Conservation (phyloP, 2,797 vertebrate genomes). For the Sibirionetta formosa region DNA sequence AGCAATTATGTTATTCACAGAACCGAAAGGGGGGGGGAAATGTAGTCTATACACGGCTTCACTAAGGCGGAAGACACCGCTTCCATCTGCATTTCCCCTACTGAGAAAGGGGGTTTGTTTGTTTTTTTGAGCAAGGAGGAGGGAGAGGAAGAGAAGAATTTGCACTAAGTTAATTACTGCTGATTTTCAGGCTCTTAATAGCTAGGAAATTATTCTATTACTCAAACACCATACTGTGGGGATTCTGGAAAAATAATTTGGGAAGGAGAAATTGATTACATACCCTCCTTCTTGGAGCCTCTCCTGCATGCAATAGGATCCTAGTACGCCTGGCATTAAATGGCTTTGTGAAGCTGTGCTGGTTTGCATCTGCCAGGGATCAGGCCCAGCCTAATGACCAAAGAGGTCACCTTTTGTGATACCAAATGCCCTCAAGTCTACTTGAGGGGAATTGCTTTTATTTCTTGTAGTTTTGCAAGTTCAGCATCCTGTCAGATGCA, state of each 20-base stretch:
- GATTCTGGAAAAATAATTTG: conserved; percentile 58
- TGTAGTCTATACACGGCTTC: background rate
- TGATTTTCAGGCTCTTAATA: conserved; percentile 64
- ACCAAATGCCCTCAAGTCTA: background rate
- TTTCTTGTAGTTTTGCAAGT: background rate
- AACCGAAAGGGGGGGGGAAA: background rate
- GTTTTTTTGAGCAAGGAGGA: conserved; percentile 24
- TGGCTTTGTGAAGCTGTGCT: background rate
- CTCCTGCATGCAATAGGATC: background rate
- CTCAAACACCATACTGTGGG: conserved; percentile 51
- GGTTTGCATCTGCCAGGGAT: background rate
- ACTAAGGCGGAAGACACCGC: background rate
- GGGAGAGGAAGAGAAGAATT: conserved; percentile 42
- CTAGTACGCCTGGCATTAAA: background rate
- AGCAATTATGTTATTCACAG: conserved; percentile 76
- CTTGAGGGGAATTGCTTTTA: background rate
- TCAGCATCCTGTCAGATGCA: background rate
- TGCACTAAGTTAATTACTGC: conserved; percentile 52
- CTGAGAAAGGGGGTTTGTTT: conserved; percentile 45
- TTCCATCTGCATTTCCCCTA: conserved; percentile 19
- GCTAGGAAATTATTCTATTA: conserved; percentile 66
- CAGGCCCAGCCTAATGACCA: background rate
- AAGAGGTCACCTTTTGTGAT: background rate
- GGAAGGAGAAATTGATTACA: conserved; percentile 48
- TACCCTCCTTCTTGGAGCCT: background rate